Percentiles rank a stretch among this genome's conserved stretches.
phyloP scores from a whole-genome alignment of 2,113 vertebrate genomes.

The Pedetes capensis region DNA sequence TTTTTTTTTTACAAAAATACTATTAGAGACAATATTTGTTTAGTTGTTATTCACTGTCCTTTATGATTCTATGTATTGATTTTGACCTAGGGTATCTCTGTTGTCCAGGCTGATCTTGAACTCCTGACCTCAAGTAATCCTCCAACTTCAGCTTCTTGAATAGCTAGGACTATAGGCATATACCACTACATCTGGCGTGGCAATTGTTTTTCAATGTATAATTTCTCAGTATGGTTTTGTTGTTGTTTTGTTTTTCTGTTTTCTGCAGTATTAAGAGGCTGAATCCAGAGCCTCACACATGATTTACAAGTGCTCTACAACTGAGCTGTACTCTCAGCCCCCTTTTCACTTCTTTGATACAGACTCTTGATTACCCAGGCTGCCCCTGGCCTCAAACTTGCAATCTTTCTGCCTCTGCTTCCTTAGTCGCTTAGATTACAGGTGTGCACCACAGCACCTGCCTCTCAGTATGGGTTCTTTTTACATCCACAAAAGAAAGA shows the following conservation, averaged over 20 bases:
- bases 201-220: background rate
- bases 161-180: background rate
- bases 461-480: background rate
- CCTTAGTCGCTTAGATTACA: too few relatives aligned
- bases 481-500: background rate
- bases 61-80: background rate
- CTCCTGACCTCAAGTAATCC: background rate
- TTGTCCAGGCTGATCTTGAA: background rate
- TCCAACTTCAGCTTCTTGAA: background rate
- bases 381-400: too few relatives aligned
- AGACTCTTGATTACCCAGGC: too few relatives aligned
- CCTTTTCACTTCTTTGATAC: too few relatives aligned
- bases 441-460: too few relatives aligned
- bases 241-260: too few relatives aligned
- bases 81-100: background rate
- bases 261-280: too few relatives aligned
- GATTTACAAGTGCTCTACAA: too few relatives aligned
- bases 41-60: background rate
- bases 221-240: background rate
- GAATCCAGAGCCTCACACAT: too few relatives aligned
- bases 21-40: background rate
- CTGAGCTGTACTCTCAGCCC: too few relatives aligned
- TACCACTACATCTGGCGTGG: background rate
- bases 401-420: too few relatives aligned
- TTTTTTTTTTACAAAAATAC: background rate